Evolutionary conservation across 1,140 invertebrate species (phyloP).

Genomic region (Sycobia sp.): DNA sequence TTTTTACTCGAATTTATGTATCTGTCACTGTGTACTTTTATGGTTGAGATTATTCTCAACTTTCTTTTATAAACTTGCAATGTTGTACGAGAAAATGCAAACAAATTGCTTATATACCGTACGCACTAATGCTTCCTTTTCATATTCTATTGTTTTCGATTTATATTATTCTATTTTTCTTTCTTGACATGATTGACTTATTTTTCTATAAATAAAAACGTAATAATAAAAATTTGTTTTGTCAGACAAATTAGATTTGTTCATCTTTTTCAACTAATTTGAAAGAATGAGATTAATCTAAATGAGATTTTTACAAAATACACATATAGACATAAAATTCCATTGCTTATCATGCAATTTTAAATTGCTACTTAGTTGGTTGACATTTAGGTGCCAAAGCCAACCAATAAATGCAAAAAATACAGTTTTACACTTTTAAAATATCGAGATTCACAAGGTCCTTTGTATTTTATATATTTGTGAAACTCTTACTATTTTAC

Average conservation of each 20-base stretch:
- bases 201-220: constrained; percentile 3
- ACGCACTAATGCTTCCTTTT: not conserved
- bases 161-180: not conserved
- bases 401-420: constrained; percentile 28
- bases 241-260: not conserved
- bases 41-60: constrained; percentile 11
- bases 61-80: constrained; percentile 19
- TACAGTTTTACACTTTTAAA: constrained; percentile 26
- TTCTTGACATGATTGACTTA: constrained; percentile 9
- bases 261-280: constrained; percentile 23
- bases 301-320: constrained; percentile 32
- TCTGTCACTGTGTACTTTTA: constrained; percentile 20
- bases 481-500: constrained; percentile 23
- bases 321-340: constrained; percentile 30
- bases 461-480: constrained; percentile 11
- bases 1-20: constrained; percentile 21
- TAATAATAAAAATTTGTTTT: constrained; percentile 10
- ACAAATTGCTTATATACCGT: not conserved
- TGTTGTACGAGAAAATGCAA: constrained; percentile 15
- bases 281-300: constrained; percentile 25
- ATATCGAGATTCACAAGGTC: constrained; percentile 26
- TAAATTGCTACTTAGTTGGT: constrained; percentile 13
- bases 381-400: not conserved
- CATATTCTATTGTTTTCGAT: not conserved
- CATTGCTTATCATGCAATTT: constrained; percentile 27